A percentile compares a stretch with the other conserved stretches of the same genome.
Evolutionary conservation across 2,113 vertebrate species (phyloP).

Genomic region (Cyanoderma ruficeps): DNA sequence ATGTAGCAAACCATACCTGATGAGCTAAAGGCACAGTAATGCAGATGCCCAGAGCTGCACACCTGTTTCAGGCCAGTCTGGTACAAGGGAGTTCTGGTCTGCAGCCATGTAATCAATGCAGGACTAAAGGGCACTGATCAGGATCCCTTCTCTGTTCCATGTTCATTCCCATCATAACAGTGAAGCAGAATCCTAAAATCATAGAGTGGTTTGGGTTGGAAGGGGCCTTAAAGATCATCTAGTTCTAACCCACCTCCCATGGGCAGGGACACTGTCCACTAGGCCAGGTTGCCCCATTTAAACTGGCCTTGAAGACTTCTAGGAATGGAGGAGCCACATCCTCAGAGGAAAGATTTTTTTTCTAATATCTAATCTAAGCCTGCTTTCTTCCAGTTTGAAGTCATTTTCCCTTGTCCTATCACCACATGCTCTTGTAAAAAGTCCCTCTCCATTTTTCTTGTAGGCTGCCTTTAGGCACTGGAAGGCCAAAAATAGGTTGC

Average conservation of each 20-base stretch:
- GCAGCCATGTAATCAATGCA: neutral
- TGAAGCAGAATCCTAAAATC: neutral
- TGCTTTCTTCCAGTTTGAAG: neutral
- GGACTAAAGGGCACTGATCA: neutral
- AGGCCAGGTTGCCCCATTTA: neutral
- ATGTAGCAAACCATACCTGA: neutral
- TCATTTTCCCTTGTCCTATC: no score
- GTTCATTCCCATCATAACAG: neutral
- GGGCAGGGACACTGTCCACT: neutral
- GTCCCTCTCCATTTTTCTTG: neutral
- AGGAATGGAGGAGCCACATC: neutral
- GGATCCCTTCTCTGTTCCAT: neutral
- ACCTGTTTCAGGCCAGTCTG: fast-evolving
- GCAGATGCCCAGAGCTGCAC: neutral
- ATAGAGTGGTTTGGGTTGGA: neutral
- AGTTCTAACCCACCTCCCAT: neutral
- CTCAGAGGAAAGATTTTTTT: neutral
- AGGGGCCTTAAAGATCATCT: neutral
- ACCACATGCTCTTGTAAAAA: neutral
- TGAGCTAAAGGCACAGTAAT: neutral
- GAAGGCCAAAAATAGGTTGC: neutral
- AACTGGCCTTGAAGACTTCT: neutral
- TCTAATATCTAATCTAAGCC: neutral
- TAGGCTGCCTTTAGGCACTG: neutral
- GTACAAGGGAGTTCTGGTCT: neutral